These are phyloP conservation scores for Aphrophora alni DNA, from an alignment of 2,888 invertebrate species.

Conservation along the genomic window DNA sequence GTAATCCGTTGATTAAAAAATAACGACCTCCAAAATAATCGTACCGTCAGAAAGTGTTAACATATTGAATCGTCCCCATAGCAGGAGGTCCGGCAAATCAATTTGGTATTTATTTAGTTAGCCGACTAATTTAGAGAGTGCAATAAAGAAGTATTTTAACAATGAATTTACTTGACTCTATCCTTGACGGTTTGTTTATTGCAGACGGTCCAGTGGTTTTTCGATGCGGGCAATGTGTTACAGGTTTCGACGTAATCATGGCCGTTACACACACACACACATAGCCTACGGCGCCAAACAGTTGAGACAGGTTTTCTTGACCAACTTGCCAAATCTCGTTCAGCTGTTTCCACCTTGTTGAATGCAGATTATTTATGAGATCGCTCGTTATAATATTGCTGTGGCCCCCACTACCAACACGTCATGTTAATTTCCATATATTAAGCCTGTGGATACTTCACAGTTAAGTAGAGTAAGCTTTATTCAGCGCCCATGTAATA, in stretches of 20 bases:
- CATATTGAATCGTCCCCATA: neutral
- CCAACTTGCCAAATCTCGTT: conserved; percentile 34
- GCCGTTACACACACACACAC: too few relatives aligned
- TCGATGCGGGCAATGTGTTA: too few relatives aligned
- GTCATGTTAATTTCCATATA: conserved; percentile 6
- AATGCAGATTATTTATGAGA: conserved; percentile 35
- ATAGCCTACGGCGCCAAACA: neutral
- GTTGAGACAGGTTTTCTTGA: conserved; percentile 30
- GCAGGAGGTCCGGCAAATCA: neutral
- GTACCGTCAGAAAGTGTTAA: neutral
- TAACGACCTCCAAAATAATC: neutral
- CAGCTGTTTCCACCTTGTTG: conserved; percentile 34
- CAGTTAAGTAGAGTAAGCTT: too few relatives aligned
- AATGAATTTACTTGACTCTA: too few relatives aligned
- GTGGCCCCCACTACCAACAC: neutral
- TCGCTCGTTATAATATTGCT: conserved; percentile 11
- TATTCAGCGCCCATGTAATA: too few relatives aligned
- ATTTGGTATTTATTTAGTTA: neutral
- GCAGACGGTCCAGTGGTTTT: too few relatives aligned
- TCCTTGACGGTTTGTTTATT: too few relatives aligned
- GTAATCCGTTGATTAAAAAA: neutral
- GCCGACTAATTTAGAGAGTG: neutral
- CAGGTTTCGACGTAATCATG: too few relatives aligned
- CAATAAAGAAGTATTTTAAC: neutral
- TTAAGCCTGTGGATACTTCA: neutral